Conservation (phyloP, 2,797 vertebrate species). For the Syngnathus acus region DNA sequence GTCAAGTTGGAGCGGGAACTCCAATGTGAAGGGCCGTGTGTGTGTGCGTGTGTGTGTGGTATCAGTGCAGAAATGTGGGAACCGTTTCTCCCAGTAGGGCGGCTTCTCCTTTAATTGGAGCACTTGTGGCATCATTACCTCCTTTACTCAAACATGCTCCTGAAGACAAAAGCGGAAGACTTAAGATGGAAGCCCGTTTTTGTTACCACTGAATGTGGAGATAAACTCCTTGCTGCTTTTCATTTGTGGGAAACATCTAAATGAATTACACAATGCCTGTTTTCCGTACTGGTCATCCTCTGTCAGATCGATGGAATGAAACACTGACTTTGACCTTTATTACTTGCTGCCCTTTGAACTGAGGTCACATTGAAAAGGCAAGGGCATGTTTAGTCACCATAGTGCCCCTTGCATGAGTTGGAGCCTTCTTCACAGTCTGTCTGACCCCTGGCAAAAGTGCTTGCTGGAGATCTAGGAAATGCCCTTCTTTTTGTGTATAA, state of each 20-base stretch:
- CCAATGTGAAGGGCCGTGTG: constrained; percentile 44
- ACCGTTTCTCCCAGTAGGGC: constrained; percentile 64
- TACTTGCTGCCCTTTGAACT: constrained; percentile 32
- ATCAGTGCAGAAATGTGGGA: constrained; percentile 44
- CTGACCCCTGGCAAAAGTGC: constrained; percentile 21
- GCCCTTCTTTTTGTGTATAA: neutral
- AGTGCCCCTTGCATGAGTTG: constrained; percentile 31
- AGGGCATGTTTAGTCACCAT: constrained; percentile 37
- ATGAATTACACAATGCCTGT: neutral
- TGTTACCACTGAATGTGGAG: constrained; percentile 50
- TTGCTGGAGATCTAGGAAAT: neutral
- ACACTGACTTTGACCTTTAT: constrained; percentile 20
- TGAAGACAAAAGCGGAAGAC: constrained; percentile 63
- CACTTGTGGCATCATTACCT: constrained; percentile 71
- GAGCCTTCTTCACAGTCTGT: constrained; percentile 23
- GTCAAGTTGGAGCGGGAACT: constrained; percentile 56
- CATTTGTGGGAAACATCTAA: constrained; percentile 61
- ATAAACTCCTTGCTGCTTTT: constrained; percentile 46
- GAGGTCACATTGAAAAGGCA: constrained; percentile 28
- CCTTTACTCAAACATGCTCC: constrained; percentile 68
- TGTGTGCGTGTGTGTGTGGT: constrained; percentile 17
- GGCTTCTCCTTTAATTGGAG: constrained; percentile 70
- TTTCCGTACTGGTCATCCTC: neutral
- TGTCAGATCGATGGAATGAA: no score
- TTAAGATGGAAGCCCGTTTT: constrained; percentile 63